These are phyloP conservation scores for Gambusia holbrooki DNA, from an alignment of 2,113 vertebrate genomes.

Conservation along the genomic window DNA sequence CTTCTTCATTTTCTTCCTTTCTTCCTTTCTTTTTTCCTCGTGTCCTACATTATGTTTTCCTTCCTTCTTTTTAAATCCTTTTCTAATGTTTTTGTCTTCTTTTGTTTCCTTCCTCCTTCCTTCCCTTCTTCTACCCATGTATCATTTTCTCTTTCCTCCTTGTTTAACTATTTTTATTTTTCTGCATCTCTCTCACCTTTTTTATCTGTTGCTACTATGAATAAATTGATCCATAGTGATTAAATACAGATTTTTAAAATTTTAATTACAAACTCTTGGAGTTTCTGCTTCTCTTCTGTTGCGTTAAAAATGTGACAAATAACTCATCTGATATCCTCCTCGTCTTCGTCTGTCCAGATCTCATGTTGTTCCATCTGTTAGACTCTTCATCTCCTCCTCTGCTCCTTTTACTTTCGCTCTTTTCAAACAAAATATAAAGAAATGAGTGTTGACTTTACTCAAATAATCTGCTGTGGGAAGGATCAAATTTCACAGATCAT, in stretches of 20 bases:
- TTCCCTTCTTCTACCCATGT: neutral
- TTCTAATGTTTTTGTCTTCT: neutral
- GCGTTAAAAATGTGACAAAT: neutral
- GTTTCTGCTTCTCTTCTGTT: neutral
- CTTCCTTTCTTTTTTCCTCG: too few relatives aligned
- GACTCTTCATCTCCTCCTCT: neutral
- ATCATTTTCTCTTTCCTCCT: neutral
- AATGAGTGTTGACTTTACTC: neutral
- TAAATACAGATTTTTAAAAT: neutral
- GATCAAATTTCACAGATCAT: neutral
- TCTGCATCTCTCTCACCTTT: neutral
- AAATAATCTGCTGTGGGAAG: neutral
- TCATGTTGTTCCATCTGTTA: neutral
- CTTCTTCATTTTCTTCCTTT: too few relatives aligned
- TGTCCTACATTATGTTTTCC: too few relatives aligned
- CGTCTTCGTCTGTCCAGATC: neutral
- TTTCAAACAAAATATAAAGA: too few relatives aligned
- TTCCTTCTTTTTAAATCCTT: neutral
- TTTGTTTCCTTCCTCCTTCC: neutral
- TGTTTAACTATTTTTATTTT: neutral
- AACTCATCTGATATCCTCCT: neutral
- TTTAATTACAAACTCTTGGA: neutral
- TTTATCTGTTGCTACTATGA: neutral
- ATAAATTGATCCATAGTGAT: neutral
- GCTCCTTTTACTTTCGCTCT: neutral